Conservation (phyloP, 2,888 invertebrate species). For the Panzeria rudis region DNA sequence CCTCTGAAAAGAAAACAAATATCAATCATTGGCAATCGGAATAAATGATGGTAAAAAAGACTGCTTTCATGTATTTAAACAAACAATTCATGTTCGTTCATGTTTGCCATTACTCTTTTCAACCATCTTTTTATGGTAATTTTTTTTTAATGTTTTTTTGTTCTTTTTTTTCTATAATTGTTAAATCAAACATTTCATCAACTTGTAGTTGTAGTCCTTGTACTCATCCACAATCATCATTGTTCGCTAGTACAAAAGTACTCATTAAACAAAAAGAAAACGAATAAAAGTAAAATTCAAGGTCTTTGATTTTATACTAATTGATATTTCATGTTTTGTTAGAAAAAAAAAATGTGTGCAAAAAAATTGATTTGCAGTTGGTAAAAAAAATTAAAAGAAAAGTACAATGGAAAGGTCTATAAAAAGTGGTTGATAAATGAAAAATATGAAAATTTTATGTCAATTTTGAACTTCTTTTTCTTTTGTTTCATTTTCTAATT, state of each 20-base stretch:
- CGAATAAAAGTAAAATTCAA: constrained; percentile 55
- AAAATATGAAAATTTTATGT: constrained; percentile 46
- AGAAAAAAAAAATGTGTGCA: not conserved
- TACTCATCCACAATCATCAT: constrained; percentile 23
- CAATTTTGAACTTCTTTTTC: constrained; percentile 2
- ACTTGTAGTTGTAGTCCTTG: constrained; percentile 35
- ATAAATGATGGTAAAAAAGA: constrained; percentile 30
- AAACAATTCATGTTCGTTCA: constrained; percentile 50
- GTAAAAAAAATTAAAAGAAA: not conserved
- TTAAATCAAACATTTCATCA: constrained; percentile 65
- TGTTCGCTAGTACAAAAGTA: constrained; percentile 7
- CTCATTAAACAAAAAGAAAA: constrained; percentile 14
- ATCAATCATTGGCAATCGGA: constrained; percentile 32
- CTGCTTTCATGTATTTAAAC: constrained; percentile 32
- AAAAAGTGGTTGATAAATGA: constrained; percentile 10
- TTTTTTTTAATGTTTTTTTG: not conserved
- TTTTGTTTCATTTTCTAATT: constrained; percentile 22
- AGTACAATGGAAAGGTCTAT: not conserved
- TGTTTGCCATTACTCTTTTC: constrained; percentile 16
- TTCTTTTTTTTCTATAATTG: constrained; percentile 39
- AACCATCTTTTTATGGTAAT: constrained; percentile 40
- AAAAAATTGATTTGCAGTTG: constrained; percentile 14
- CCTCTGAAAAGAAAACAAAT: constrained; percentile 88
- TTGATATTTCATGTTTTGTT: constrained; percentile 42
- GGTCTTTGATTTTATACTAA: constrained; percentile 64